Evolutionary conservation across 1,140 invertebrate species (phyloP), one percentile per base, ranked within the genome.

Genomic region (Conus ventricosus): DNA sequence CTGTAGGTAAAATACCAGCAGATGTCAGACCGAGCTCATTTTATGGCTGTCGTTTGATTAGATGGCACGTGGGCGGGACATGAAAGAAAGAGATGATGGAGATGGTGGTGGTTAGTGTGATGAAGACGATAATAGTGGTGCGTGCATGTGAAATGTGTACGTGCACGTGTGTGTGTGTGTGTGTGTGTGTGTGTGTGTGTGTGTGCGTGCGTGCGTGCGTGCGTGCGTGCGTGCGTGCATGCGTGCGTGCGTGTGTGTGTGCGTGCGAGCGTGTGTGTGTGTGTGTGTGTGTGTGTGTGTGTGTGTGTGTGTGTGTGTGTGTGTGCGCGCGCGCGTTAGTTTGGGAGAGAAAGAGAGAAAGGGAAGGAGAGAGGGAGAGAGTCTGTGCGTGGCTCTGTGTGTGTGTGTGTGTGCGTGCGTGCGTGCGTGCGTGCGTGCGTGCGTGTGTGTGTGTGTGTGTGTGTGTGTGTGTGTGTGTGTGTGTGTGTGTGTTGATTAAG

Each of bases 231-330:
- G 83, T 57, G 83, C 2, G 83, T 57, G 83, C 3, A 53, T 57
- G 60, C 1, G 60, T 11, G 83, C 3, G 60, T 25, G 54, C 51
- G 54, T 57, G 54, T 20, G 54, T 13, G 51, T 57, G 54, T 13
- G 60, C 51, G 76, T 8, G 76, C 25, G 76, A 4, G 76, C 25
- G 76, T 80, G 76, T 80, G 76, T 80, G n/a, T n/a, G n/a, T n/a
- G n/a, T n/a, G n/a, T n/a, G n/a, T n/a, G n/a, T 81, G 78, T 54
- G 78, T 54, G 78, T 54, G 78, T 54, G 78, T 54, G 78, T 81
- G 78, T 81, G 78, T 81, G 78, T 81, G 78, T 81, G 78, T 81
- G 78, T 81, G 78, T 81, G 78, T 81, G 78, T 54, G 78, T 81
- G 78, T 54, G 53, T 84, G 53, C 55, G 82, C 20, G 53, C 55